phyloP scores from a whole-genome alignment of 2,888 invertebrate species.

The Osmoderma eremita region DNA sequence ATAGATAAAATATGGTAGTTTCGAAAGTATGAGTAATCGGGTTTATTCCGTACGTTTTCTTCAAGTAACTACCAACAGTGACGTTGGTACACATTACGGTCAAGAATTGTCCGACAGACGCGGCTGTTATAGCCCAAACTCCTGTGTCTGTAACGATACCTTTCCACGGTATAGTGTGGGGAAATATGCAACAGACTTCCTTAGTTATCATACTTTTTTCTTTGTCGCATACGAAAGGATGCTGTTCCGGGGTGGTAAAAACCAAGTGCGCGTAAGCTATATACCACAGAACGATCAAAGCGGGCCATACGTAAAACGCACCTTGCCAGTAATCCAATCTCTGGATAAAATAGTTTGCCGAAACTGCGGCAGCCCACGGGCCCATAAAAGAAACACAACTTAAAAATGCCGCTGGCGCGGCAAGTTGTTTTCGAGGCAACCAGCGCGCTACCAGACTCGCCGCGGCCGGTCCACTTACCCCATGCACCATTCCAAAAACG shows the following conservation, averaged over 20 bases:
- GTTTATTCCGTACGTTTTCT: background rate
- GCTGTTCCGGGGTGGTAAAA: constrained; percentile 16
- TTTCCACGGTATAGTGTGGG: constrained; percentile 26
- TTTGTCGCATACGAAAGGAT: constrained; percentile 22
- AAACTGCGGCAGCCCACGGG: background rate
- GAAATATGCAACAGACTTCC: constrained; percentile 2
- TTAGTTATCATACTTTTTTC: constrained; percentile 7
- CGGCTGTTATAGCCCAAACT: constrained; percentile 24
- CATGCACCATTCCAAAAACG: constrained; percentile 14
- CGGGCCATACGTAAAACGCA: constrained; percentile 8
- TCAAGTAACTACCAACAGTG: background rate
- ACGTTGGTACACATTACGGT: too few species aligned
- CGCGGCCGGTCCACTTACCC: constrained; percentile 9
- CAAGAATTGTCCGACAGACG: background rate
- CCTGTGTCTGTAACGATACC: constrained; percentile 13
- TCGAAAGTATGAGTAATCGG: background rate
- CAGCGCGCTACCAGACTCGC: constrained; percentile 29
- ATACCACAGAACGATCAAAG: constrained; percentile 2
- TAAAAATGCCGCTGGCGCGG: background rate
- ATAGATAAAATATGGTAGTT: background rate
- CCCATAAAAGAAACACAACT: background rate
- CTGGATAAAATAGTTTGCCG: constrained; percentile 9
- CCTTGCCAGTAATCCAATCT: constrained; percentile 1
- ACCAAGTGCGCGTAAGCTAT: background rate
- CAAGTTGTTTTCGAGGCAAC: constrained; percentile 4